A percentile compares a stretch with the other conserved stretches of the same genome.
Evolutionary conservation across 1,140 invertebrate genomes (phyloP).

Genomic region (Calephelis virginiensis): DNA sequence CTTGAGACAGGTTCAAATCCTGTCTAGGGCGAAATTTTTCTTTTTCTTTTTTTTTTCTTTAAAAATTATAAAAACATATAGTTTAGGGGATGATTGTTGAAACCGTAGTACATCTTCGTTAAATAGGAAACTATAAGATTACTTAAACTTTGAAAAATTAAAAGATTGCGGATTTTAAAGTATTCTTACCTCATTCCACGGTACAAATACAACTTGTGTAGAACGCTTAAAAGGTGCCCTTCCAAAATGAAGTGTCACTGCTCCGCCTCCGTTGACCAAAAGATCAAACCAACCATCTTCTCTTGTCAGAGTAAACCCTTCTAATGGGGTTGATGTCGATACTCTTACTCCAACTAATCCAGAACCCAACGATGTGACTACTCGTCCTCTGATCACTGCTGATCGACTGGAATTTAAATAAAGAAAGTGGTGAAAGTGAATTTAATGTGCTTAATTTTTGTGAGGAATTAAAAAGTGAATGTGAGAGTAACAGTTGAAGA

Average conservation of each 20-base stretch:
- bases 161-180: conserved; percentile 82
- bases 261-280: conserved; percentile 97
- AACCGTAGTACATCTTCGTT: not conserved
- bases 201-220: conserved; percentile 94
- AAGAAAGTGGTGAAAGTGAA: conserved; percentile 11
- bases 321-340: conserved; percentile 91
- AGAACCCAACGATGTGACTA: conserved; percentile 93
- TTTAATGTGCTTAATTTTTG: not conserved
- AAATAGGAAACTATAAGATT: no score
- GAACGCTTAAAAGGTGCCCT: conserved; percentile 94
- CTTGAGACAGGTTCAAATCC: no score
- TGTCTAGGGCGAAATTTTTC: no score
- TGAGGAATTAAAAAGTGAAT: not conserved
- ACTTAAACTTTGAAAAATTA: conserved; percentile 73
- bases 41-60: no score
- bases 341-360: conserved; percentile 96
- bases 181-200: conserved; percentile 94
- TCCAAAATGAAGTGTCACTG: conserved; percentile 96
- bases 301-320: conserved; percentile 96
- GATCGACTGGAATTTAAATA: conserved; percentile 86
- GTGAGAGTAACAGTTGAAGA: not conserved
- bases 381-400: conserved; percentile 95
- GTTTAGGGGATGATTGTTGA: no score
- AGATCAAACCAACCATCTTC: conserved; percentile 97
- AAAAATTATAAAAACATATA: no score